Percentiles rank a stretch among this genome's conserved stretches.
These are phyloP conservation scores for Apoda limacodes DNA, from an alignment of 2,888 invertebrate species.

Conservation along the genomic window DNA sequence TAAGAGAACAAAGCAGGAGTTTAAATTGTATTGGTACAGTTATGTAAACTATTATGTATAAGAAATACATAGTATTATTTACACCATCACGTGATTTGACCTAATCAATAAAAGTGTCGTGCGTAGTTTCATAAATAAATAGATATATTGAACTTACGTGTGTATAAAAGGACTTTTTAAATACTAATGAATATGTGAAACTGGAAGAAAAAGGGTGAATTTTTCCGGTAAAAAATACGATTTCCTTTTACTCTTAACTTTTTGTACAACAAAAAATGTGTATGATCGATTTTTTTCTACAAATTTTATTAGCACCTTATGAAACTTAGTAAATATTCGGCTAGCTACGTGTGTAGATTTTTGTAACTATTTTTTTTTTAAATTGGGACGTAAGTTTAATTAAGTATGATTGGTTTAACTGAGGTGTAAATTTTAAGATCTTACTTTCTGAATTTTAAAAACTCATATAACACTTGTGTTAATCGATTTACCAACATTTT, in stretches of 20 bases:
- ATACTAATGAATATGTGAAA: constrained; percentile 5
- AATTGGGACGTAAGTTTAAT: constrained; percentile 13
- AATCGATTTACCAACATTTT: constrained; percentile 16
- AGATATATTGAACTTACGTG: neutral
- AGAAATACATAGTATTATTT: neutral
- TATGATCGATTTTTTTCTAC: constrained; percentile 16
- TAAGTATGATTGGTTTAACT: constrained; percentile 5
- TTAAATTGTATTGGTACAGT: neutral
- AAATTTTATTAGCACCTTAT: constrained; percentile 33
- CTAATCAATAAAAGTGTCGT: too few relatives aligned
- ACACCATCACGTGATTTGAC: too few relatives aligned
- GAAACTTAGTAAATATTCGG: constrained; percentile 30
- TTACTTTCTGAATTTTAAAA: neutral
- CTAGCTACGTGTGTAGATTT: constrained; percentile 32
- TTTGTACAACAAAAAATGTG: too few relatives aligned
- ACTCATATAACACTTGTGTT: constrained; percentile 18
- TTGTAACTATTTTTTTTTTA: constrained; percentile 27
- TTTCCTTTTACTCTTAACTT: too few relatives aligned
- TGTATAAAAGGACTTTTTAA: neutral
- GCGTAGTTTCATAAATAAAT: neutral
- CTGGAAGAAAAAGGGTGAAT: constrained; percentile 4
- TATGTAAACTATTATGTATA: neutral
- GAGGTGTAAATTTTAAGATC: too few relatives aligned
- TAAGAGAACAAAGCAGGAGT: constrained; percentile 7
- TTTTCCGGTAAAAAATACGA: too few relatives aligned